Evolutionary conservation across 2,113 vertebrate genomes (phyloP).

Genomic region (Electrona antarctica): DNA sequence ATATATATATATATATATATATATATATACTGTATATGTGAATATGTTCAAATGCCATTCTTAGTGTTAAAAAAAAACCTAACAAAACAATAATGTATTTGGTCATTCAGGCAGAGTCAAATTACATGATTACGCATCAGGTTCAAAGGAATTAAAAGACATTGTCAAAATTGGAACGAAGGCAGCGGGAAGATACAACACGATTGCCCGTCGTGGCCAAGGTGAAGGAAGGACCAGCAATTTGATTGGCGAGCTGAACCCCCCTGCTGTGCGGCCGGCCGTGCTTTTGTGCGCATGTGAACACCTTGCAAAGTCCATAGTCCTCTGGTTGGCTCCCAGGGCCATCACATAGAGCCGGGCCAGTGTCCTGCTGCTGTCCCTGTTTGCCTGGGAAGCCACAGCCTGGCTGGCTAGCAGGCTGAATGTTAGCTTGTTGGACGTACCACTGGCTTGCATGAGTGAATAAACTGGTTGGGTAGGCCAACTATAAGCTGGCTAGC

Average conservation of each 20-base stretch:
- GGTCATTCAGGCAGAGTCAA: conserved; percentile 27
- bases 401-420: conserved; percentile 36
- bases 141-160: conserved; percentile 46
- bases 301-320: conserved; percentile 66
- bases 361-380: conserved; percentile 60
- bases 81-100: conserved; percentile 1
- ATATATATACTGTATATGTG: no score
- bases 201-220: conserved; percentile 69
- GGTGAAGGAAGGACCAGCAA: conserved; percentile 51
- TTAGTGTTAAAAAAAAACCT: conserved; percentile 17
- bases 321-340: conserved; percentile 68
- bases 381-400: conserved; percentile 56
- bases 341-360: conserved; percentile 65
- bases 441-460: no score
- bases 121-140: conserved; percentile 18
- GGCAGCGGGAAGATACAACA: conserved; percentile 49
- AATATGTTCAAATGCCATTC: conserved; percentile 34
- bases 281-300: conserved; percentile 55
- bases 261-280: conserved; percentile 59
- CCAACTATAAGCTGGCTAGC: no score
- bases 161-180: conserved; percentile 54
- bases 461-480: no score
- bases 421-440: not conserved
- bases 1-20: no score
- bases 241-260: conserved; percentile 65